These are phyloP conservation scores for Tinea trinotella DNA, from an alignment of 2,888 invertebrate genomes.

Conservation along the genomic window DNA sequence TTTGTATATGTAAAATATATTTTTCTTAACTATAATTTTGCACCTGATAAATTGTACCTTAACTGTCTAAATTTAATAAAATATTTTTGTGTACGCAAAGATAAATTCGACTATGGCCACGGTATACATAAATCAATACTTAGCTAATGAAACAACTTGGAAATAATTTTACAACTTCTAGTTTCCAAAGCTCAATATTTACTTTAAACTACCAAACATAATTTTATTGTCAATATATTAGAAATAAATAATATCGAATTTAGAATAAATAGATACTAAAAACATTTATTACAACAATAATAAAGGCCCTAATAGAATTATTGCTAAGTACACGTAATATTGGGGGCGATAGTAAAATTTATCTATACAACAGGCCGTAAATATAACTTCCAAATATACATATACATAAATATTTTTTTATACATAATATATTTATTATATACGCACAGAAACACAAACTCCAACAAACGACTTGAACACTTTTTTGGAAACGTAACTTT, in stretches of 20 bases:
- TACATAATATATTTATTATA: neutral
- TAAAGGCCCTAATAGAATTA: no score
- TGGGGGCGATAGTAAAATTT: neutral
- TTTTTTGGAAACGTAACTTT: slow-evolving; percentile 69
- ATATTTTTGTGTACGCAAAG: neutral
- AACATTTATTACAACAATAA: neutral
- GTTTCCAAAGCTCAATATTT: neutral
- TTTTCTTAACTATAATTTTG: slow-evolving; percentile 29
- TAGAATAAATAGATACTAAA: neutral
- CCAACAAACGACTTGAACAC: slow-evolving; percentile 50
- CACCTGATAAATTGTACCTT: no score
- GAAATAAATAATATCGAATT: neutral
- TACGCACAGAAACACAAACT: slow-evolving; percentile 34
- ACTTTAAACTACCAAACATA: neutral
- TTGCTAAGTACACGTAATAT: neutral
- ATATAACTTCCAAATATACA: neutral
- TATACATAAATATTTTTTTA: neutral
- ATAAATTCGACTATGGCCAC: neutral
- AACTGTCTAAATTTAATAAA: slow-evolving; percentile 22
- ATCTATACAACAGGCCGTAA: neutral
- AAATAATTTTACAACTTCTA: no score
- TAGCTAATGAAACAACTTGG: no score
- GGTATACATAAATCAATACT: neutral
- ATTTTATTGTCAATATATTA: neutral
- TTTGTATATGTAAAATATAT: slow-evolving; percentile 46